phyloP scores from a whole-genome alignment of 2,113 vertebrate species.

The Ctenomys sociabilis region DNA sequence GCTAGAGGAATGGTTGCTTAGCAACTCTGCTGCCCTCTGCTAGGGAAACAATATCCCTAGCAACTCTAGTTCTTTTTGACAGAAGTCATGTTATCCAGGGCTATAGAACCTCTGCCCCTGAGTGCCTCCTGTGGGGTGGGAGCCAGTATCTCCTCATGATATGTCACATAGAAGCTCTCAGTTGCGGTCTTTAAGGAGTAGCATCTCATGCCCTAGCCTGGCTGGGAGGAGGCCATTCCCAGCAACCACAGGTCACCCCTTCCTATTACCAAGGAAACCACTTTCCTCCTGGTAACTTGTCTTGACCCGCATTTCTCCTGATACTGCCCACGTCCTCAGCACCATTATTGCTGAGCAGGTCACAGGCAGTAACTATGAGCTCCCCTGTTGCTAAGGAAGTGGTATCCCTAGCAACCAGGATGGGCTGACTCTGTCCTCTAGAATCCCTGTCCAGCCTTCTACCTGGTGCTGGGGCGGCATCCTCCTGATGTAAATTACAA shows the following conservation, averaged over 20 bases:
- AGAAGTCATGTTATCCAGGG: neutral
- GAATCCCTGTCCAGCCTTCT: neutral
- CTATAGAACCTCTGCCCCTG: neutral
- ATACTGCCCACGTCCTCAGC: neutral
- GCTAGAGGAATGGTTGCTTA: conserved; percentile 1
- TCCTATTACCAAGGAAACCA: neutral
- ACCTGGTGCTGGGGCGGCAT: neutral
- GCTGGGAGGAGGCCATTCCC: neutral
- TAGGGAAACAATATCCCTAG: neutral
- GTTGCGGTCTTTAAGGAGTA: neutral
- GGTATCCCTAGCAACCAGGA: neutral
- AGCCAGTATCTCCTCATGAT: neutral
- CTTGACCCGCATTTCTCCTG: neutral
- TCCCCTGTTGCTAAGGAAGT: neutral
- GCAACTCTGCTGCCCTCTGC: neutral
- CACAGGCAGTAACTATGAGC: neutral
- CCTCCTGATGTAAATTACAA: neutral
- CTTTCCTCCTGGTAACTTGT: neutral
- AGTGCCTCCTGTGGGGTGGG: neutral
- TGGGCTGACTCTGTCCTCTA: neutral
- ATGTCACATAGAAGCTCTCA: neutral
- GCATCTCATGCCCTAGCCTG: neutral
- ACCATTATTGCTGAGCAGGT: neutral
- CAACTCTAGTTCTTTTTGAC: neutral
- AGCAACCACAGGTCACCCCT: rapidly evolving